Evolutionary conservation across 1,140 invertebrate genomes (phyloP).

Genomic region (Pectinophora gossypiella): DNA sequence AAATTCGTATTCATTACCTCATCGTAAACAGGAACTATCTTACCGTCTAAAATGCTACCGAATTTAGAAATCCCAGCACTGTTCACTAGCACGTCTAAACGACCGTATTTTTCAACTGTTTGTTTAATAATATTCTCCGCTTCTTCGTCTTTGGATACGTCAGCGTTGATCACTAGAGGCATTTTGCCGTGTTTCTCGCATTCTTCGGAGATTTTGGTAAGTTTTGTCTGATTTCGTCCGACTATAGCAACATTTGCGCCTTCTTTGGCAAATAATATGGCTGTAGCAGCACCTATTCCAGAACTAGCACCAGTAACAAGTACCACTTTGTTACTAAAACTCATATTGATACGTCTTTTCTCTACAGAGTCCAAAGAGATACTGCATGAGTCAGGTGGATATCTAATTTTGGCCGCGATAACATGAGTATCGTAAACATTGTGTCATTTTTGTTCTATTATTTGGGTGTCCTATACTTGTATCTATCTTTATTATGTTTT

Average conservation of each 20-base stretch:
- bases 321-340: conserved; percentile 21
- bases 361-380: neutral
- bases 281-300: conserved; percentile 21
- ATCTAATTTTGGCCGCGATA: conserved; percentile 1
- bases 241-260: conserved; percentile 17
- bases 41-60: conserved; percentile 79
- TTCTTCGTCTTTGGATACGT: conserved; percentile 79
- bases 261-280: conserved; percentile 16
- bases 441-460: no score
- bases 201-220: neutral
- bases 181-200: conserved; percentile 24
- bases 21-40: conserved; percentile 81
- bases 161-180: conserved; percentile 73
- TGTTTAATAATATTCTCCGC: conserved; percentile 74
- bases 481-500: no score
- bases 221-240: conserved; percentile 13
- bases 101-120: conserved; percentile 74
- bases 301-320: conserved; percentile 19
- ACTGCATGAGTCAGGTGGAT: no score
- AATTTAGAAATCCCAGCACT: conserved; percentile 81
- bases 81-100: conserved; percentile 80
- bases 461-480: no score
- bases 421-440: no score
- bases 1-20: conserved; percentile 77
- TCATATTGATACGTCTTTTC: conserved; percentile 13